A percentile compares a stretch with the other conserved stretches of the same genome.
Evolutionary conservation across 2,113 vertebrate species (phyloP).

Genomic region (Chrysemys picta): DNA sequence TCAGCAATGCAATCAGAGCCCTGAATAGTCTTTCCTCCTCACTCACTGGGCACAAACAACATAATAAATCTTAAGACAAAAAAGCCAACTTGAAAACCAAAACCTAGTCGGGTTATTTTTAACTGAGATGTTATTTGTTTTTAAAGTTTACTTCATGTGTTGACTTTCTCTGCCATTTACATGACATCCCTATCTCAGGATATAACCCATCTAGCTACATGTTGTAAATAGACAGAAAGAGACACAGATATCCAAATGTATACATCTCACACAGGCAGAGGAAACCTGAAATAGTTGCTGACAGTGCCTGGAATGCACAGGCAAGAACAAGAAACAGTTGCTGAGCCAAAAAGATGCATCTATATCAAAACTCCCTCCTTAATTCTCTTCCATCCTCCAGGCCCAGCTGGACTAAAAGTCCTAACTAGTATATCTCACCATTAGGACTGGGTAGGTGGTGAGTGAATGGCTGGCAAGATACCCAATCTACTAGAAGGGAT

Average conservation of each 20-base stretch:
- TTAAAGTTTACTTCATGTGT: background rate
- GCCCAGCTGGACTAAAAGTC: constrained; percentile 41
- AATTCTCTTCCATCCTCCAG: background rate
- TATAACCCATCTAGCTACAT: background rate
- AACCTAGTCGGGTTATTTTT: accelerated
- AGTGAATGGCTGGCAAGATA: background rate
- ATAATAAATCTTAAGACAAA: background rate
- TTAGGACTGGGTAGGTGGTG: background rate
- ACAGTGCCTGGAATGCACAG: constrained; percentile 33
- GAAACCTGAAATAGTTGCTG: constrained; percentile 28
- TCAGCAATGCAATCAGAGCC: background rate
- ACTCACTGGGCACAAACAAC: background rate
- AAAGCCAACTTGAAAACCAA: background rate
- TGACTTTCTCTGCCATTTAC: background rate
- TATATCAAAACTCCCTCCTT: constrained; percentile 37
- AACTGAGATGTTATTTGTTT: background rate
- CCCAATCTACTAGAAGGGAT: background rate
- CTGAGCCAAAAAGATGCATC: constrained; percentile 22
- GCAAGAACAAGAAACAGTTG: constrained; percentile 34
- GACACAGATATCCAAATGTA: background rate
- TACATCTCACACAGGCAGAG: constrained; percentile 20
- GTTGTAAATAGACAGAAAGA: background rate
- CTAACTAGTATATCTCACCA: constrained; percentile 35
- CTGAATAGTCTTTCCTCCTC: background rate
- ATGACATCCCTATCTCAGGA: background rate